Percentiles rank a stretch among this genome's conserved stretches.
These are phyloP conservation scores for Odontocolon sp. DNA, from an alignment of 2,888 invertebrate species.

Conservation along the genomic window DNA sequence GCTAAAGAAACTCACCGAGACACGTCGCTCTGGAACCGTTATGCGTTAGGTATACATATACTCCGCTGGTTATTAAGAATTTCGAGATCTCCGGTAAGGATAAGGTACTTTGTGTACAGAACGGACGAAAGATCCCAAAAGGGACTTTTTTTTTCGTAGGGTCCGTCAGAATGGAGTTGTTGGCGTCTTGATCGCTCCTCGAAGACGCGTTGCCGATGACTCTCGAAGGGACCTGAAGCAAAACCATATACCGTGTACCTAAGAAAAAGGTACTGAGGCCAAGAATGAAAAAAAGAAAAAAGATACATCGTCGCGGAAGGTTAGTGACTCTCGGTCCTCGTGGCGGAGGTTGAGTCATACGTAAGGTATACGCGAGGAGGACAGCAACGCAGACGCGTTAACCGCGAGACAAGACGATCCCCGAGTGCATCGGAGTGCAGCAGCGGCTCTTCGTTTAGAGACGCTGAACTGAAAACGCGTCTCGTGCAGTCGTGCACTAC, in stretches of 20 bases:
- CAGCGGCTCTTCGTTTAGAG: too few relatives aligned
- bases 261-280: slow-evolving; percentile 52
- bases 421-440: slow-evolving; percentile 48
- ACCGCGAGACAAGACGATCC: slow-evolving; percentile 21
- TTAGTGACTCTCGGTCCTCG: slow-evolving; percentile 66
- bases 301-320: slow-evolving; percentile 59
- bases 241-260: slow-evolving; percentile 35
- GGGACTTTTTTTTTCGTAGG: background rate
- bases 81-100: background rate
- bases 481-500: background rate
- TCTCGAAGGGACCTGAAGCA: slow-evolving; percentile 27
- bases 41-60: background rate
- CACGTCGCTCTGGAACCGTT: slow-evolving; percentile 18
- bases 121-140: background rate
- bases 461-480: too few relatives aligned
- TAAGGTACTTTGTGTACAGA: background rate
- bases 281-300: slow-evolving; percentile 40
- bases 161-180: background rate
- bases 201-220: slow-evolving; percentile 3
- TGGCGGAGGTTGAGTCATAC: slow-evolving; percentile 69
- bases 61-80: background rate
- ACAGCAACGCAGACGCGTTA: slow-evolving; percentile 27
- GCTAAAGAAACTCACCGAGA: background rate
- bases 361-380: slow-evolving; percentile 51
- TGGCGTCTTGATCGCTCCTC: background rate